Base-by-base conservation (phyloP, 2,113 vertebrate species). In the Lota lota region DNA sequence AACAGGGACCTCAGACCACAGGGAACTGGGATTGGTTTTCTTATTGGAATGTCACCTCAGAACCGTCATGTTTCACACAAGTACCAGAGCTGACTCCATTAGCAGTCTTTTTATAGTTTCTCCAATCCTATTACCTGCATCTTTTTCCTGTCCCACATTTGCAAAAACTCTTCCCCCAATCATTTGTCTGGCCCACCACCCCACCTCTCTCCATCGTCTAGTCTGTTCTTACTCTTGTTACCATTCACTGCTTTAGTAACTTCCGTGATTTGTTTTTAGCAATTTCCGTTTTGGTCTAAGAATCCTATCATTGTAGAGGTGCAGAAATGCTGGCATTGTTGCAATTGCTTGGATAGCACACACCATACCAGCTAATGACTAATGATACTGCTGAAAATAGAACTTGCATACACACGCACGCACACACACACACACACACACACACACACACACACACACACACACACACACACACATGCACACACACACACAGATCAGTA, bases 101-200 rank as follows among this genome's bases (percentile, higher is more conserved):
- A 84, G 68, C 1, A 19, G 77, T 72, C 80, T 85, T 87, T 87
- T 78, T 83, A 85, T 87, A 88, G 87, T 72, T 66, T 70, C 65
- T 47, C 59, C 68, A 80, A 79, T 88, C 77, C 74, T 69, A 78
- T 88, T 85, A 81, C 73, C 66, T 64, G 79, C 78, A 70, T 64
- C 67, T 76, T 74, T 75, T 47, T 68, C 64, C 63, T 73, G 73
- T 66, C 59, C 59, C 67, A 16, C 68, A 73, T 61, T 50, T 58
- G 66, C 58, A 20, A 3, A 3, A n/a, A 53, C 16, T 22, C 47
- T 50, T 24, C 20, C 33, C 62, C 33, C 40, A 22, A 54, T 60
- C 60, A 12, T 63, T 22, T 40, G 24, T 66, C 50, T 3, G 51
- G 20, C 15, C 53, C n/a, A 18, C 16, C 53, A 56, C 40, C 40